Evolutionary conservation across 1,140 invertebrate genomes (phyloP), one percentile per base, ranked within the genome.

Genomic region (Rhopalosiphum padi): DNA sequence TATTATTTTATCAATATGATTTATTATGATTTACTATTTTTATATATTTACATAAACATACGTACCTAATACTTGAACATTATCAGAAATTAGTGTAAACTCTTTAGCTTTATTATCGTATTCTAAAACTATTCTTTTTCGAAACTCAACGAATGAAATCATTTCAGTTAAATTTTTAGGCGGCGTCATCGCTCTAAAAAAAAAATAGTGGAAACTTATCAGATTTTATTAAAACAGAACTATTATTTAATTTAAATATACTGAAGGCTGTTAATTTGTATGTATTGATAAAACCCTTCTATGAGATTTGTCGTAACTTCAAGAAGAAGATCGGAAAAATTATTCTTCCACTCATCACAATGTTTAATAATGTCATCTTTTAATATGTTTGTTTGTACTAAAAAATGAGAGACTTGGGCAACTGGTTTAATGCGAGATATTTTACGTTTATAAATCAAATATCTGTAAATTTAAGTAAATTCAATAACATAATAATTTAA

Each of bases 91-190:
- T 0, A 53, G n/a, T 7, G 48, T 53, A 43, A 93, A 93, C 30
- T 93, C 91, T 11, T 86, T 86, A 43, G 35, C 51, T 41, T 93
- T 93, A 86, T 85, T 8, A 25, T 93, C 51, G 82, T 93, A 93
- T 15, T 93, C 91, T 41, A n/a, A 41, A 30, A 83, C 30, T 8
- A 86, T 86, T 43, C 41, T 41, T 30, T 85, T 85, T 21, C 82
- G 22, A 8, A 86, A 7, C n/a, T 93, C 91, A 37, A 86, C 21
- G 6, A 93, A 86, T 37, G 68, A 51, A 53, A 86, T 93, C 77
- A 53, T 53, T 93, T 93, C 91, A 25, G 46, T 22, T 23, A 93
- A 51, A 85, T 93, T 93, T 55, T 9, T n/a, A 8, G 91, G 91
- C 25, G 82, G 82, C 8, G 46, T 93, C 68, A 86, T 85, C 5